Percentiles rank a stretch among this genome's conserved stretches.
Conservation (phyloP, 2,113 vertebrate genomes). For the Ctenodactylus gundi region DNA sequence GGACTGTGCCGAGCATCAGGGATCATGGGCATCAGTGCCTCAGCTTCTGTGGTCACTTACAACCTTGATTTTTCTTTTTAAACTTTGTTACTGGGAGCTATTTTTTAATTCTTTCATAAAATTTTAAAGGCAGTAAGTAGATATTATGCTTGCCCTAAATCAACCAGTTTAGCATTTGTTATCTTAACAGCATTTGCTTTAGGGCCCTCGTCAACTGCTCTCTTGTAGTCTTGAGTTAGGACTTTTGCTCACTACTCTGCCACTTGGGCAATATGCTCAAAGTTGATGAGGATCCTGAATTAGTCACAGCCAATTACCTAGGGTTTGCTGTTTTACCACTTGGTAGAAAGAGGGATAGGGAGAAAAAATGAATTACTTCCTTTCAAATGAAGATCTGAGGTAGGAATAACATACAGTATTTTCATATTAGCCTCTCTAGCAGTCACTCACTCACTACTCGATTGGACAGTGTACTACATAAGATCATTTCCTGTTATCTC, state of each 20-base stretch:
- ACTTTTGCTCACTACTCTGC: neutral
- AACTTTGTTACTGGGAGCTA: neutral
- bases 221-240: neutral
- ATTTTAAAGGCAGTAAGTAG: neutral
- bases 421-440: neutral
- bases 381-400: neutral
- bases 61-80: neutral
- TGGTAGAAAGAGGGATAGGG: neutral
- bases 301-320: neutral
- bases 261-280: neutral
- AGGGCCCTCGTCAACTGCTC: too few species aligned
- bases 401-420: neutral
- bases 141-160: neutral
- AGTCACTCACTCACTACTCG: neutral
- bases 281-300: neutral
- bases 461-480: neutral
- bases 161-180: neutral
- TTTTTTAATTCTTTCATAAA: neutral
- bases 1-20: neutral
- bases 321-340: neutral
- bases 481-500: neutral
- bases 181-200: neutral
- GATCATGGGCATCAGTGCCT: neutral
- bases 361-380: neutral
- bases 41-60: neutral